Percentiles rank a stretch among this genome's conserved stretches.
These are phyloP conservation scores for Eumaeus atala DNA, from an alignment of 1,140 invertebrate genomes.

Conservation along the genomic window DNA sequence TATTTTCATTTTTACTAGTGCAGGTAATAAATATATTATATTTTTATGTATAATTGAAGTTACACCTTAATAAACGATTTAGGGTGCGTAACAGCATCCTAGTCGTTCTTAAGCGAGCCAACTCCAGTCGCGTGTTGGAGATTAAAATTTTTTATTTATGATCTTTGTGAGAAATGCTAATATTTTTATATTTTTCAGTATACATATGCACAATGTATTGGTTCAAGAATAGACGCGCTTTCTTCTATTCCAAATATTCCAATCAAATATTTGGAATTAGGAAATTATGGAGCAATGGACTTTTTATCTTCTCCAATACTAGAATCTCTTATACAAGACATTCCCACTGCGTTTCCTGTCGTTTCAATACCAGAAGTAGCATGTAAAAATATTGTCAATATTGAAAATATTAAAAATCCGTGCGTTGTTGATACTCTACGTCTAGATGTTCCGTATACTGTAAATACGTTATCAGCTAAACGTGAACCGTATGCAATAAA, in stretches of 20 bases:
- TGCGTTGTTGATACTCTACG: not conserved
- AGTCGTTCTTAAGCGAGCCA: too few species aligned
- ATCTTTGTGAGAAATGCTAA: too few species aligned
- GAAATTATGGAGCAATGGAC: conserved; percentile 1
- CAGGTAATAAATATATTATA: too few species aligned
- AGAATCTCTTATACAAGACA: not conserved
- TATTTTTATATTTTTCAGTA: not conserved
- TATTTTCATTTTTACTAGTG: too few species aligned
- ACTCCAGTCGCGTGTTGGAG: too few species aligned
- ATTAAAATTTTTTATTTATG: too few species aligned
- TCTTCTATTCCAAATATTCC: not conserved
- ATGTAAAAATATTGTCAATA: not conserved
- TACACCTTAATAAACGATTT: too few species aligned
- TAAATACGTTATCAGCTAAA: not conserved
- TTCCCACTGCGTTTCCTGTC: not conserved
- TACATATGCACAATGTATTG: not conserved
- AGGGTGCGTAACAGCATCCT: too few species aligned
- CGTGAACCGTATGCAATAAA: not conserved
- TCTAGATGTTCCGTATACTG: not conserved
- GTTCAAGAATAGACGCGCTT: not conserved
- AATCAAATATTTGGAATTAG: not conserved
- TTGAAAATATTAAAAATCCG: not conserved
- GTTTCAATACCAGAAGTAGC: not conserved
- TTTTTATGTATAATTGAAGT: too few species aligned
- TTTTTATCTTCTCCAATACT: not conserved